Percentiles rank a stretch among this genome's conserved stretches.
phyloP scores from a whole-genome alignment of 2,797 vertebrate species.

The Mormyrus proboscirostris region DNA sequence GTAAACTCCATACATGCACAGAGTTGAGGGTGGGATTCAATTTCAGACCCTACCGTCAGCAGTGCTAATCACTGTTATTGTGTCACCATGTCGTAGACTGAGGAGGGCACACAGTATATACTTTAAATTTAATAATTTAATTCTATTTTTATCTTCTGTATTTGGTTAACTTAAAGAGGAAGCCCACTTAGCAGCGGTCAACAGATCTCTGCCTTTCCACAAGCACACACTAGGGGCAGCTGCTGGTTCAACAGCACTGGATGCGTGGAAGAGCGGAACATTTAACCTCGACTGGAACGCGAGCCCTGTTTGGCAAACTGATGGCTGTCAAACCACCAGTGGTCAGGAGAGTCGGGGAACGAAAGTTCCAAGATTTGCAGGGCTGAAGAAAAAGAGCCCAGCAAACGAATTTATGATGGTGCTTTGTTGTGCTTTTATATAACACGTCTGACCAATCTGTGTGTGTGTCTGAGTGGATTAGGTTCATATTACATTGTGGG shows the following conservation, averaged over 20 bases:
- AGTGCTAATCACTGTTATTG: not conserved
- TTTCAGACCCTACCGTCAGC: not conserved
- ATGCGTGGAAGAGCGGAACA: conserved; percentile 51
- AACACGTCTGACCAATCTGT: not conserved
- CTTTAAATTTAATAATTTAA: not conserved
- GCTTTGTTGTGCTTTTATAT: not conserved
- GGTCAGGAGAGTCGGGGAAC: conserved; percentile 41
- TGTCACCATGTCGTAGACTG: not conserved
- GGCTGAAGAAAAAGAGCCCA: conserved; percentile 24
- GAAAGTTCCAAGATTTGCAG: conserved; percentile 42
- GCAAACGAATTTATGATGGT: conserved; percentile 4
- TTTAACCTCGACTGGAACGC: conserved; percentile 52
- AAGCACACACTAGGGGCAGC: conserved; percentile 62
- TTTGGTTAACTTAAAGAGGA: conserved; percentile 20
- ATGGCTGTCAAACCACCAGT: conserved; percentile 52
- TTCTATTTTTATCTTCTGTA: conserved; percentile 48
- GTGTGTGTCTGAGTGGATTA: not conserved
- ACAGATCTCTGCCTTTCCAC: conserved; percentile 64
- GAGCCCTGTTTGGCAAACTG: conserved; percentile 53
- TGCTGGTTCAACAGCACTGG: conserved; percentile 61
- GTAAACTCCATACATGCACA: not conserved
- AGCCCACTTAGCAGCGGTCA: conserved; percentile 53
- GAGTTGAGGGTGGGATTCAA: not conserved
- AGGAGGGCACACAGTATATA: not conserved
- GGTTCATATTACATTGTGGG: not conserved